Evolutionary conservation across 2,888 invertebrate genomes (phyloP), one percentile per base, ranked within the genome.

Genomic region (Entomobrya multifasciata): DNA sequence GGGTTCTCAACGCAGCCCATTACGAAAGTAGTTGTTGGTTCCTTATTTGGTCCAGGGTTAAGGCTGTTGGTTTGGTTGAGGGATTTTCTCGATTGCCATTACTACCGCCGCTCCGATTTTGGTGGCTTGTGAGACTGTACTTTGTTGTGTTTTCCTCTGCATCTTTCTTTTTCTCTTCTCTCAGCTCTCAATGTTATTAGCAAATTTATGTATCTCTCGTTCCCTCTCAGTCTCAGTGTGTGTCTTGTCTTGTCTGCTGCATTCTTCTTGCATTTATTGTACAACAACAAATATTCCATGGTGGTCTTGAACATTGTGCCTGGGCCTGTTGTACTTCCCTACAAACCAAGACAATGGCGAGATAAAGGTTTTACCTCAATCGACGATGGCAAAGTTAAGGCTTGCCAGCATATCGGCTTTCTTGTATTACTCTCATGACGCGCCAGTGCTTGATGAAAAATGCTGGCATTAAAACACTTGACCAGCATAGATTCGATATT

Each of bases 171-270:
- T 77, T 41, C 17, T 22, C 60, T 57, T 47, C 36, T 52, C n/a
- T n/a, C n/a, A n/a, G n/a, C 55, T 52, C 49, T 57, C 62, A 82
- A 55, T 77, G 77, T 84, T 82, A 82, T 82, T 82, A 74, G 82
- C 74, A 72, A 74, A 82, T 82, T 82, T 82, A 74, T 82, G 70
- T 70, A 70, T 70, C 47, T 70, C n/a, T 47, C n/a, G 5, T 49
- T 49, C 22, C 17, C 20, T 70, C 25, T 49, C 13, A 10, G 13
- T 49, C 13, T 49, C n/a, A 3, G 49, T 49, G n/a, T 47, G 70
- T 13, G 47, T 70, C 15, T 60, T 57, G 22, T 22, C 57, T 22
- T 11, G 10, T 57, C 22, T 57, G 57, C 57, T 57, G 57, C 20
- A 36, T 62, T 15, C 65, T 70, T 15, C 70, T n/a, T 70, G 70